Base-by-base conservation (phyloP, 2,888 invertebrate genomes). In the Clostera curtula region DNA sequence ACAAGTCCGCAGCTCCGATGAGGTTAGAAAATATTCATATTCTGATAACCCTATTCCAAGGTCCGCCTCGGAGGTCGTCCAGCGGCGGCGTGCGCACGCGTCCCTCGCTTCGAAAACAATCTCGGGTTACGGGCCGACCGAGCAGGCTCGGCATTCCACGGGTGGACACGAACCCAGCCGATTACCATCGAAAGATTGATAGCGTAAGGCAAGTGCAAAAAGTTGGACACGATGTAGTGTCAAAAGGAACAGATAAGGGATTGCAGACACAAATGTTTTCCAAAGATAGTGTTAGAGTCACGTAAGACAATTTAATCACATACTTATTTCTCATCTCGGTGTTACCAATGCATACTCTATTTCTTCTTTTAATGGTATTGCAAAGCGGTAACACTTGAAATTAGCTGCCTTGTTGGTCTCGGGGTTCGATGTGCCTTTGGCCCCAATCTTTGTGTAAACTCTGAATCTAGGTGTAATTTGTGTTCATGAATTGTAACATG, bases 21-120 rank as follows among this genome's bases (percentile, higher is more conserved):
- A n/a, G n/a, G n/a, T n/a, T n/a, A n/a, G n/a, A n/a, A n/a, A n/a
- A n/a, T n/a, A n/a, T n/a, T n/a, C n/a, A n/a, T n/a, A n/a, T 5
- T 36, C 29, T 52, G 49, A 35, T 42, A 52, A 44, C 48, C 48
- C 48, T 49, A 49, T 55, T 53, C 58, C 79, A 76, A 76, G 77
- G 75, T 68, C 73, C 63, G 59, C 50, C 49, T 52, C 63, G 58
- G 73, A 77, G 75, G 77, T 74, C 79, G 73, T 64, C 61, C 57
- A 56, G 37, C 13, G 13, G 22, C n/a, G 13, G 59, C 53, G 45
- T 17, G 67, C 67, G 71, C 69, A 70, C 70, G 73, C 73, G 73
- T 62, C 65, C 54, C 58, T 48, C 54, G 51, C 56, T 61, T 62
- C 43, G 51, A 73, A 73, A 76, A 76, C 71, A 75, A 64, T 74